phyloP scores from a whole-genome alignment of 2,888 invertebrate genomes.

The Deroplatys truncata region DNA sequence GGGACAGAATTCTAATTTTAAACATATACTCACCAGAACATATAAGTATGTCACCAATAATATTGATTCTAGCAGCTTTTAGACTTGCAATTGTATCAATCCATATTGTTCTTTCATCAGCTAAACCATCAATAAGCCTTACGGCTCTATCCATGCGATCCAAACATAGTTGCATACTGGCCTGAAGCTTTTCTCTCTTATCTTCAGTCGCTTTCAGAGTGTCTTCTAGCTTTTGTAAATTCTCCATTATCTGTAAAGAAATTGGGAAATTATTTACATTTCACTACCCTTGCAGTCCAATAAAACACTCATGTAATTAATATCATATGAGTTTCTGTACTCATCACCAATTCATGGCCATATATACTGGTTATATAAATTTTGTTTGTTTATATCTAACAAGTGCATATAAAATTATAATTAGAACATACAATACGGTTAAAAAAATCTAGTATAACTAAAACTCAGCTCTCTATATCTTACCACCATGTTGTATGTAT shows the following conservation, averaged over 20 bases:
- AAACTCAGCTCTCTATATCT: too few relatives aligned
- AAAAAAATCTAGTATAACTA: too few relatives aligned
- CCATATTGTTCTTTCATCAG: conserved; percentile 70
- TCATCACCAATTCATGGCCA: too few relatives aligned
- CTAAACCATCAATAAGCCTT: conserved; percentile 61
- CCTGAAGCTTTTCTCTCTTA: conserved; percentile 65
- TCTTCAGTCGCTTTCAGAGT: conserved; percentile 69
- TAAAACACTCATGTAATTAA: too few relatives aligned
- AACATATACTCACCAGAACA: neutral
- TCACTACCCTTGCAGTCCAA: too few relatives aligned
- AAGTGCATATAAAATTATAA: too few relatives aligned
- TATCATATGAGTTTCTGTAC: too few relatives aligned
- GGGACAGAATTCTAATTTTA: neutral
- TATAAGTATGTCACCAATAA: conserved; percentile 62
- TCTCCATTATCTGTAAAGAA: conserved; percentile 55
- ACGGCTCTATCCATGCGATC: conserved; percentile 75
- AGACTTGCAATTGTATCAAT: conserved; percentile 60
- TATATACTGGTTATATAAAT: too few relatives aligned
- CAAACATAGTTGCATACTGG: conserved; percentile 69
- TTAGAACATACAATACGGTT: too few relatives aligned
- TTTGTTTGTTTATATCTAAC: too few relatives aligned
- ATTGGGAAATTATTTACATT: neutral
- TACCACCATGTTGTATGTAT: too few relatives aligned
- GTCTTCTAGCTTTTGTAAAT: conserved; percentile 68
- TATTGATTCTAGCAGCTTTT: conserved; percentile 52